phyloP scores from a whole-genome alignment of 2,888 invertebrate genomes.

The Acronicta psi region DNA sequence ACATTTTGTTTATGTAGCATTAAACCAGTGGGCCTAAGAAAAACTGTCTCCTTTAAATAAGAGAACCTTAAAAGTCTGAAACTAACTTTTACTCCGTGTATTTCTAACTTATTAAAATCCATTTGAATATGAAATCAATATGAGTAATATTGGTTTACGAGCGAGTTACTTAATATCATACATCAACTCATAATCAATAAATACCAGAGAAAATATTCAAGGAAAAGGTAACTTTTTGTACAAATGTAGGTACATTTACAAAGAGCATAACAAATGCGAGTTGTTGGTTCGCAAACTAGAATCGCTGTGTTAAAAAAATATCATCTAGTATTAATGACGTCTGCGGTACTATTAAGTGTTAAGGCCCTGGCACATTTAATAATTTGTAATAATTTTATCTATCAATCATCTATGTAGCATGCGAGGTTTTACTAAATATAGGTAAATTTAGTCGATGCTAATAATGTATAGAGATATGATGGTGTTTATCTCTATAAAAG shows the following conservation, averaged over 20 bases:
- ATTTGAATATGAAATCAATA: too few species aligned
- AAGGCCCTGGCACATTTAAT: constrained; percentile 15
- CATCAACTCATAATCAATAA: constrained; percentile 26
- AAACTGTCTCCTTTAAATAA: too few species aligned
- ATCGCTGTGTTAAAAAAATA: constrained; percentile 41
- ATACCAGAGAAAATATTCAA: constrained; percentile 32
- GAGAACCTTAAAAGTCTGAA: too few species aligned
- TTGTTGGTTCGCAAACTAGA: constrained; percentile 38
- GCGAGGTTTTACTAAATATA: too few species aligned
- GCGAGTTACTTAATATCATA: not conserved
- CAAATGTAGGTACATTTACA: constrained; percentile 32
- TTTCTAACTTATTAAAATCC: not conserved
- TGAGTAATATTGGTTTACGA: too few species aligned
- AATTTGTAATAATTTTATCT: not conserved
- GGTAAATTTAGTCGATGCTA: too few species aligned
- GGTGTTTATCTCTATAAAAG: too few species aligned
- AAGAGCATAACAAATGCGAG: constrained; percentile 46
- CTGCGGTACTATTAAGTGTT: constrained; percentile 33
- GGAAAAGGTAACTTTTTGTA: constrained; percentile 35
- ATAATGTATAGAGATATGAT: too few species aligned
- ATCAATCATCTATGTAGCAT: too few species aligned
- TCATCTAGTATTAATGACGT: constrained; percentile 61
- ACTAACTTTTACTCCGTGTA: too few species aligned
- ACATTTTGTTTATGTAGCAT: too few species aligned
- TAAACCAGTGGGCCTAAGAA: too few species aligned